Percentiles rank a stretch among this genome's conserved stretches.
Conservation (phyloP, 1,140 invertebrate species). For the Doryteuthis pealeii region DNA sequence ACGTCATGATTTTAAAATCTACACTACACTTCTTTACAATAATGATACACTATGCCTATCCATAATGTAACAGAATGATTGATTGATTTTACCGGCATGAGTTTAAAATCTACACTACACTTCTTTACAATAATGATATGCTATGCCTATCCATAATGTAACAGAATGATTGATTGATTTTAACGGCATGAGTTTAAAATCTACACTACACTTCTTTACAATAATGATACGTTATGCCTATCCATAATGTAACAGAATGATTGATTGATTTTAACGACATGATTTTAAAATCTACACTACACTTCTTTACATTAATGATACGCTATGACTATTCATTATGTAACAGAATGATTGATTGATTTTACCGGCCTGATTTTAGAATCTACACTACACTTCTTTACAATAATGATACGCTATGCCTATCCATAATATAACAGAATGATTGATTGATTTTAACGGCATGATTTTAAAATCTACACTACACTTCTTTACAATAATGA, state of each 20-base stretch:
- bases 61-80: conserved; percentile 18
- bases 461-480: conserved; percentile 1
- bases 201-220: too few species aligned
- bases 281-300: neutral
- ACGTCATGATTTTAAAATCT: neutral
- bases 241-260: conserved; percentile 18
- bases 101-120: neutral
- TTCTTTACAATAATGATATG: too few species aligned
- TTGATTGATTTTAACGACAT: conserved; percentile 11
- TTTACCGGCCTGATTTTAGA: neutral
- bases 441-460: conserved; percentile 12
- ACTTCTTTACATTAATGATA: too few species aligned
- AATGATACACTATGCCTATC: too few species aligned
- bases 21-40: too few species aligned
- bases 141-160: too few species aligned
- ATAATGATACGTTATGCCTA: too few species aligned
- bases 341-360: too few species aligned
- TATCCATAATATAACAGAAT: conserved; percentile 19
- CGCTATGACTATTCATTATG: too few species aligned
- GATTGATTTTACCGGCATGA: conserved; percentile 5
- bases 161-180: too few species aligned
- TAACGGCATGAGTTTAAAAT: neutral
- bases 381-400: too few species aligned
- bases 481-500: neutral
- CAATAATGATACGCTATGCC: too few species aligned